Base-by-base conservation (phyloP, 2,888 invertebrate genomes). In the Ceriagrion tenellum region DNA sequence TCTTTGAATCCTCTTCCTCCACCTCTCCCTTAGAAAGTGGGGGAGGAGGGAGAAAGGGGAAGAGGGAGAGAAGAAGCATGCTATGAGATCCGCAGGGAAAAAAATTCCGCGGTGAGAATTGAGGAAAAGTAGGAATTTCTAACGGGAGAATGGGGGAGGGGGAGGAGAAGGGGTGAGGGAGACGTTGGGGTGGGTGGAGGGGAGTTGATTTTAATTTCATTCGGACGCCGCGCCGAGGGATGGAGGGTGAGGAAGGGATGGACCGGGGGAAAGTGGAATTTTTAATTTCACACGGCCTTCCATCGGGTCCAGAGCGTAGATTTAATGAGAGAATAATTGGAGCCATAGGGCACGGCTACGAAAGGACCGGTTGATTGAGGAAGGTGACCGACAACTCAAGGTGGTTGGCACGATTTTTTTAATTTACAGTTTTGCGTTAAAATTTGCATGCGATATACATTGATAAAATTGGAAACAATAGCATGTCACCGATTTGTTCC, bases 91-190 rank as follows among this genome's bases (percentile, higher is more conserved):
- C 30, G 74, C 30, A 13, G 35, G 81, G 30, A 30, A 26, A 81
- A 81, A 81, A 81, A 81, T 18, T 81, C 30, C 81, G 35, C 35
- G 30, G 35, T 35, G 35, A 30, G 81, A 35, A 81, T 81, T 35
- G 81, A 81, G 81, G 26, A 81, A 81, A 81, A 81, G 81, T 16
- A 35, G 81, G 81, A 81, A 81, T 81, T 81, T 81, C 30, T 81
- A 81, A 81, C 81, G 81, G 81, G 35, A 81, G 13, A 3, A 30
- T n/a, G 35, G 1, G 18, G 2, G 1, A 1, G n/a, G n/a, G 10
- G 1, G 81, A n/a, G 35, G 35, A 2, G 18, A n/a, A 16, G 16
- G 18, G 23, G 10, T 63, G 23, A 26, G 3, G 0, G 74, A 30
- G 30, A 16, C 0, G 23, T 30, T n/a, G n/a, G n/a, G 74, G 30